phyloP scores from a whole-genome alignment of 2,113 vertebrate genomes.

The Callipepla squamata region DNA sequence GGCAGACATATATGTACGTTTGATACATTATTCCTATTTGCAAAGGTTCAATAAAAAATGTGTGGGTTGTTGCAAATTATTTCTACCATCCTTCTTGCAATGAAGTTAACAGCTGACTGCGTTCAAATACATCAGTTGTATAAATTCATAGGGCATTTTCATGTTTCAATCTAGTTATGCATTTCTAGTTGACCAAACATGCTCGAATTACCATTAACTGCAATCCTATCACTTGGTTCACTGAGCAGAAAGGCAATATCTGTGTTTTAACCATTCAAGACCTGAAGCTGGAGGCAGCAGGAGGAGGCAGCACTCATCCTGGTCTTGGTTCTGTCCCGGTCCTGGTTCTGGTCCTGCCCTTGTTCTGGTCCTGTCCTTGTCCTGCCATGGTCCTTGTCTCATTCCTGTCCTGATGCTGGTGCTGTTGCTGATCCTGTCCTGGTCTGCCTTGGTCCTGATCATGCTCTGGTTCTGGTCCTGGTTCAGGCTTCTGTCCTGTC shows the following conservation, averaged over 20 bases:
- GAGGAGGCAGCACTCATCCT: not conserved
- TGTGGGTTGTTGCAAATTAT: constrained; percentile 73
- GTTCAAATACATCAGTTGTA: constrained; percentile 78
- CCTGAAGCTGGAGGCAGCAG: not conserved
- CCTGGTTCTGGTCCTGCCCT: too few relatives aligned
- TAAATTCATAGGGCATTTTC: constrained; percentile 80
- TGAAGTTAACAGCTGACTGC: constrained; percentile 80
- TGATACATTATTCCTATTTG: constrained; percentile 56
- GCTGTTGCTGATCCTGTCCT: too few relatives aligned
- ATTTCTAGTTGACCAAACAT: constrained; percentile 83
- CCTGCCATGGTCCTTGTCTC: too few relatives aligned
- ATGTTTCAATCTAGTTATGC: constrained; percentile 82
- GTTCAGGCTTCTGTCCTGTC: too few relatives aligned
- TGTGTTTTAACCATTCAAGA: constrained; percentile 64
- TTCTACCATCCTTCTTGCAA: constrained; percentile 72
- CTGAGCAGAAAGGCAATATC: constrained; percentile 76
- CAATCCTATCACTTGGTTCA: constrained; percentile 82
- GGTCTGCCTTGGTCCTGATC: too few relatives aligned
- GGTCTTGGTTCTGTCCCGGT: not conserved
- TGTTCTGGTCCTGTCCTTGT: too few relatives aligned
- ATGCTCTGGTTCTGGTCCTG: too few relatives aligned
- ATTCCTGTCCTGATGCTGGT: too few relatives aligned
- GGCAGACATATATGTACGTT: constrained; percentile 27
- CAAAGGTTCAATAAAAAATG: constrained; percentile 74
- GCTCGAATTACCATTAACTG: constrained; percentile 81